Evolutionary conservation across 1,140 invertebrate species (phyloP), one percentile per base, ranked within the genome.

Genomic region (Psilanteris sp.): DNA sequence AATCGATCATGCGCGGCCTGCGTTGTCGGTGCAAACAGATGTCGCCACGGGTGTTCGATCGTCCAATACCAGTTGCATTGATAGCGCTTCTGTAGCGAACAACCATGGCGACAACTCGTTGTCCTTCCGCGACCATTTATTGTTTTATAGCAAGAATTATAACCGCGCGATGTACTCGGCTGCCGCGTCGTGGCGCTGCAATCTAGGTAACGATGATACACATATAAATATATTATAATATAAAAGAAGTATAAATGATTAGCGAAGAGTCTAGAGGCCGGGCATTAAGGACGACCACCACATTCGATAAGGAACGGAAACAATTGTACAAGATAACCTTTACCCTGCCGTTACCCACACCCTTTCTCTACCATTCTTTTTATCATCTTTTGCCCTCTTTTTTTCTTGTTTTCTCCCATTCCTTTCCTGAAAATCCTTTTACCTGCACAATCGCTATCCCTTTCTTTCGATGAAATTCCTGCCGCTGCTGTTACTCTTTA

Each of bases 181-280:
- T 77, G 80, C 77, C 73, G 81, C 79, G 77, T 67, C 70, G 79
- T 78, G 75, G 80, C 79, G 43, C 75, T 78, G 80, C 80, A 83
- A 82, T 82, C 57, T 79, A 81, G 74, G 64, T 75, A 46, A 77
- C 43, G 29, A 57, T 61, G 72, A 78, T 74, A 72, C 61, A 61
- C 77, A 67, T 77, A 80, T 79, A 77, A 79, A 74, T 80, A 66
- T 67, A 61, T 59, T 76, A 68, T 76, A 68, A 70, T 62, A 64
- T 64, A 62, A 55, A 66, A 57, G 18, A 76, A 62, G 55, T 67
- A 57, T 68, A 78, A 81, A 81, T 78, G 77, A 75, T 77, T 81
- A 80, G 79, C 62, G 79, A 78, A 76, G 77, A 78, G 77, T 81
- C 71, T 81, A 79, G 77, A 80, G 80, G 79, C 79, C 82, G 81